Percentiles rank a stretch among this genome's conserved stretches.
Evolutionary conservation across 2,113 vertebrate species (phyloP).

Genomic region (Dolichallabes microphthalmus): DNA sequence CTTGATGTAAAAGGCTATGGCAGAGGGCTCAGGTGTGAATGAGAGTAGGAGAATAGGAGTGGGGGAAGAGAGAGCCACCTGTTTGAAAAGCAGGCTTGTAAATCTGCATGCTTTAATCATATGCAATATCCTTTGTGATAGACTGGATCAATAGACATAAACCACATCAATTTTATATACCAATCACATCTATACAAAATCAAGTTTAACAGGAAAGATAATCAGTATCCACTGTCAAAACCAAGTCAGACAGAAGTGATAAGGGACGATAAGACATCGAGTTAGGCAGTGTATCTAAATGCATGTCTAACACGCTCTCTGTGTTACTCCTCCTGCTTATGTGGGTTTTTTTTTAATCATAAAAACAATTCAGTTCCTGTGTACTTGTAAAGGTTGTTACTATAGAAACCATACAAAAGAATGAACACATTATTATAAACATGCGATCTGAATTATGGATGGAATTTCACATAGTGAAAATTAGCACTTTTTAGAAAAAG

Average conservation of each 20-base stretch:
- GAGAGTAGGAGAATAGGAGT: neutral
- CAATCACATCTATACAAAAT: neutral
- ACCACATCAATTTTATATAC: neutral
- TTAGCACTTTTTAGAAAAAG: too few relatives aligned
- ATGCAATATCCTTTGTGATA: neutral
- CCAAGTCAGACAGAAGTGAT: too few relatives aligned
- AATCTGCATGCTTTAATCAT: neutral
- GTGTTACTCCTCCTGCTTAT: neutral
- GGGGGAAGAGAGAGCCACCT: slow-evolving; percentile 34
- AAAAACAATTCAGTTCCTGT: neutral
- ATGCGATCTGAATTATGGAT: neutral
- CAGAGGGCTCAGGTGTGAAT: slow-evolving; percentile 36
- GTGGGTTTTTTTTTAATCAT: neutral
- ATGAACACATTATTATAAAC: neutral
- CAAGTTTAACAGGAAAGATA: neutral
- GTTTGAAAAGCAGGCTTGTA: slow-evolving; percentile 13
- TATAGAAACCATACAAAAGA: neutral
- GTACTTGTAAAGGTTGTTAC: neutral
- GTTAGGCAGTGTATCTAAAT: neutral
- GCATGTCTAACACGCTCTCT: neutral
- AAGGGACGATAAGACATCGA: neutral
- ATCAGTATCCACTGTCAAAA: neutral
- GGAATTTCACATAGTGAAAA: neutral
- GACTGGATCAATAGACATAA: slow-evolving; percentile 30
- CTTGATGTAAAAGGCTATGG: neutral